Base-by-base conservation (phyloP, 1,140 invertebrate genomes). In the Sitodiplosis mosellana region DNA sequence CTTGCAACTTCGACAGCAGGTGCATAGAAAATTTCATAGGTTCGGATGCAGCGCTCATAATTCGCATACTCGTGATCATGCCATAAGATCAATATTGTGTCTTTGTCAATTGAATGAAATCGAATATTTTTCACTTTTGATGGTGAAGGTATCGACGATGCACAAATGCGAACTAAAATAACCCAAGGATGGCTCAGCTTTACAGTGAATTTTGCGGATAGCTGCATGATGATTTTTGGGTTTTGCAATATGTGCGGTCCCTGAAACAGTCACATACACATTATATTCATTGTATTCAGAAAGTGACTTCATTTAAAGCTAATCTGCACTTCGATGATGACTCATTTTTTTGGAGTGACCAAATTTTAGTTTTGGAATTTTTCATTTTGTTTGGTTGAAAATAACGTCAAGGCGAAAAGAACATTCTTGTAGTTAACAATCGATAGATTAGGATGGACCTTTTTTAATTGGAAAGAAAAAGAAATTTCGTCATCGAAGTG, bases 21-120 rank as follows among this genome's bases (percentile, higher is more conserved):
- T n/a, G 22, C 21, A 34, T 60, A 64, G 56, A 54, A 64, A 15
- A 64, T 56, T 41, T 64, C 59, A 46, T 64, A 64, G 34, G 51
- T 64, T 46, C 54, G 55, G 14, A 60, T 51, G 48, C 61, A 64
- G 37, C 61, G 55, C 33, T 55, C 12, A 4, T 14, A 5, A 4
- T 38, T 55, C 2, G 52, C 51, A 3, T 53, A 20, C 27, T 22
- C 33, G 2, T 55, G 51, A 42, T 64, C 61, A 11, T 44, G 49
- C 62, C 62, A 64, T 45, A 52, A 54, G 15, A 64, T 51, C 33
- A 64, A 53, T 8, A 64, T 57, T 49, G 64, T 61, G 0, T 50
- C 48, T 5, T 50, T 19, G 2, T 60, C 61, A 1, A 64, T 49
- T 37, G 49, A 48, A 14, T 47, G 53, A 22, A 61, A 55, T 22